Percentiles rank a stretch among this genome's conserved stretches.
phyloP scores from a whole-genome alignment of 2,113 vertebrate species.

The Ellobius talpinus region DNA sequence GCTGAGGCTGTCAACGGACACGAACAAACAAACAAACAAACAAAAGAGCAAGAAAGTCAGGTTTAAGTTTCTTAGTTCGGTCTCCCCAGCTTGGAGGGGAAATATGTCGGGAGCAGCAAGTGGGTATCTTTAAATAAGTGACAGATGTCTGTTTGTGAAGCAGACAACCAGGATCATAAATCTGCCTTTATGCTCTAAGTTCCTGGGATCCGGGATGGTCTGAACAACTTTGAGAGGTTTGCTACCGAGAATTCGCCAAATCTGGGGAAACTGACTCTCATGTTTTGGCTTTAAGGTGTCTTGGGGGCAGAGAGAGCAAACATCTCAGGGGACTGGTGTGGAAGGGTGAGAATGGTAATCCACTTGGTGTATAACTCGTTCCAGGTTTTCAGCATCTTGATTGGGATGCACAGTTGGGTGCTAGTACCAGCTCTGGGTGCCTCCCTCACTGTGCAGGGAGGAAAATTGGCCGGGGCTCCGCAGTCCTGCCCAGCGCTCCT shows the following conservation, averaged over 20 bases:
- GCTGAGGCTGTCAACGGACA: constrained; percentile 82
- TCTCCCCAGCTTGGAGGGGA: background rate
- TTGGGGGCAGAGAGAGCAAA: background rate
- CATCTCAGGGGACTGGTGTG: background rate
- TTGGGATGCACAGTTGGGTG: background rate
- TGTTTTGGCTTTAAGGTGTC: background rate
- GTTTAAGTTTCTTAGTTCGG: constrained; percentile 52
- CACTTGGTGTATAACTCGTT: accelerated
- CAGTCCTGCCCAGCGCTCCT: background rate
- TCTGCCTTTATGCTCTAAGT: constrained; percentile 67
- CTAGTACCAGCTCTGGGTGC: background rate
- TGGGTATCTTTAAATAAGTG: constrained; percentile 61
- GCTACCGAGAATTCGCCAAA: background rate
- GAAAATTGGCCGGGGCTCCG: background rate
- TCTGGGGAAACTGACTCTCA: background rate
- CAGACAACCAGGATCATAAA: constrained; percentile 74
- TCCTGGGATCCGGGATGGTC: background rate
- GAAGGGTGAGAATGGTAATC: background rate
- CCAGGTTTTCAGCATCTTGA: background rate
- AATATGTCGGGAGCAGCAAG: constrained; percentile 17
- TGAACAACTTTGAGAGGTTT: background rate
- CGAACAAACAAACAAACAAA: constrained; percentile 28
- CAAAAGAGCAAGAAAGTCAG: constrained; percentile 55
- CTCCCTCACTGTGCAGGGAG: accelerated
- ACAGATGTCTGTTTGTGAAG: constrained; percentile 74